Base-by-base conservation (phyloP, 2,113 vertebrate species). In the Astatoreochromis straeleni region DNA sequence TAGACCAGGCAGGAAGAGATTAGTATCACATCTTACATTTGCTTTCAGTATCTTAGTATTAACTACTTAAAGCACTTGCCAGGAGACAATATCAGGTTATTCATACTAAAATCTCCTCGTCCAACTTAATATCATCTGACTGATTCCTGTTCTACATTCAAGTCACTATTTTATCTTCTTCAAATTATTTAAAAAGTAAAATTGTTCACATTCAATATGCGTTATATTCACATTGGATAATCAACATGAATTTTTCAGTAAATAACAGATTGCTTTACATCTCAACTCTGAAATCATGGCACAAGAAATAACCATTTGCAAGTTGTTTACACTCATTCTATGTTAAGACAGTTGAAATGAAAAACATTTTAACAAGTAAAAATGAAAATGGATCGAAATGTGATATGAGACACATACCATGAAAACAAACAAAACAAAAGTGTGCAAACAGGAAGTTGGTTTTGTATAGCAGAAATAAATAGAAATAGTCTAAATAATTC, bases 341-440 rank as follows among this genome's bases (percentile, higher is more conserved):
- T 0, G 0, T 35, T 7, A 63, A 63, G 17, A 35, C 17, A 33
- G 31, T 65, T 12, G 10, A 65, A 65, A 65, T 65, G 17, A 65
- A 35, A 35, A 65, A 35, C 3, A n/a, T 65, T 12, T 35, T 65
- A 65, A 65, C 17, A 5, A 7, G 17, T 65, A 65, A 35, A 65
- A 65, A 12, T 7, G 2, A 65, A 65, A 35, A 65, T 0, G 9
- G 31, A 35, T 63, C 4, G 0, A 63, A 63, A 63, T n/a, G 31
- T 35, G 60, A 35, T 10, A n/a, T 12, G 3, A 65, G 1, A 65
- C 31, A n/a, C 60, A 65, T n/a, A n/a, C 3, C 1, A 65, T 65
- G 9, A 35, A 65, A 65, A n/a, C 17, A 63, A 63, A 12, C 9
- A 35, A 63, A 58, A 57, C 24, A 55, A 12, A 65, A 35, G 17